These are phyloP conservation scores for Pterocles gutturalis DNA, from an alignment of 2,113 vertebrate species.

Conservation along the genomic window DNA sequence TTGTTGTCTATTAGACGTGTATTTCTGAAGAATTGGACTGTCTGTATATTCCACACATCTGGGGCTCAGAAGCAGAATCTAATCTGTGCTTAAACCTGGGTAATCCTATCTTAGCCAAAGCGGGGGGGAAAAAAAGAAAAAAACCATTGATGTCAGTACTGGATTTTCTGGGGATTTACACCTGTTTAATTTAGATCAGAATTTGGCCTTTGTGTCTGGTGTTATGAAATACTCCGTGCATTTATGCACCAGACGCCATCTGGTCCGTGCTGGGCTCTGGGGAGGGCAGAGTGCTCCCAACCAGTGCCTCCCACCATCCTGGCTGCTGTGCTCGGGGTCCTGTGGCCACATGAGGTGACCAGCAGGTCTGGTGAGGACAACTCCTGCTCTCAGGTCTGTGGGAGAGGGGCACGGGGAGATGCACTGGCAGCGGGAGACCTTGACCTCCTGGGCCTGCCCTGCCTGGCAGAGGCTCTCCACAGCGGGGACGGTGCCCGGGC, in stretches of 20 bases:
- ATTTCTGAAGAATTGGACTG: neutral
- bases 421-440: neutral
- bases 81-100: neutral
- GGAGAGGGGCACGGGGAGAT: rapidly evolving
- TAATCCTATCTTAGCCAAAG: neutral
- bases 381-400: neutral
- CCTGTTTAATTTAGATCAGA: constrained; percentile 20
- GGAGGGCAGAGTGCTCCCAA: neutral
- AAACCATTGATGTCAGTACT: neutral
- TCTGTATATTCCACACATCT: neutral
- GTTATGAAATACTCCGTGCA: neutral
- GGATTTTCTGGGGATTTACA: constrained; percentile 1
- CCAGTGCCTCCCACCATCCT: rapidly evolving
- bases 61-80: neutral
- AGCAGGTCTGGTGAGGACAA: neutral
- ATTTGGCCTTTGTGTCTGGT: neutral
- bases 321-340: neutral
- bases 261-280: neutral
- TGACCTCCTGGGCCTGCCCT: neutral
- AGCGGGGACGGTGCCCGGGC: rapidly evolving
- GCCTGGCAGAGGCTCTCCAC: neutral
- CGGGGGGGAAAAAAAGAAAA: neutral
- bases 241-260: neutral
- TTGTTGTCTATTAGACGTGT: neutral
- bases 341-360: neutral